Evolutionary conservation across 2,113 vertebrate species (phyloP), one percentile per base, ranked within the genome.

Genomic region (Pangasianodon hypophthalmus): DNA sequence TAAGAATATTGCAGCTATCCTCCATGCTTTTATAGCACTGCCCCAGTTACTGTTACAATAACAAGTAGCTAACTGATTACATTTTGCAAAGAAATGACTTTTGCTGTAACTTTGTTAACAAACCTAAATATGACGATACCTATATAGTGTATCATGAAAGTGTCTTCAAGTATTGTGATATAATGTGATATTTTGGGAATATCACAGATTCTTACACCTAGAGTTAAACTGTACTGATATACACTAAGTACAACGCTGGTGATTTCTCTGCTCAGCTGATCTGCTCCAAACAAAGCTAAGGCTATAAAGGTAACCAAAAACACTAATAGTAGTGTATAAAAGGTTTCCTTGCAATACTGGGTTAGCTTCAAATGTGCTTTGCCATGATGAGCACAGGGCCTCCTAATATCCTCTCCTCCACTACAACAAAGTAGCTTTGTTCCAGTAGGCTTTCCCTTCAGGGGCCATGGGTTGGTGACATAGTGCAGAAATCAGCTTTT

Each of bases 281-380:
- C 62, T 82, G 29, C 32, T 73, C 41, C 52, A 41, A 91, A 75
- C 79, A 44, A 77, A 50, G n/a, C 21, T 60, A 54, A 62, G 7
- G 24, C 54, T 60, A 77, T 60, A 79, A 26, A 77, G 29, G 7
- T n/a, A 52, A 52, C 14, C 54, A 58, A 14, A 1, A 56, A 21
- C n/a, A 84, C 82, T 41, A 32, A 18, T 32, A 86, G 18, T 48
- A 58, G 73, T 71, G 67, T 85, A 32, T 82, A 41, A 79, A 69
- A 52, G 85, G 29, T 64, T 79, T 87, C 60, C 8, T 32, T 62
- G 54, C 84, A 58, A 32, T 48, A 21, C 32, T 73, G 64, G 52
- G 94, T 94, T 73, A 54, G 88, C 56, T 88, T 93, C 94, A 95
- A 94, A 95, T 95, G 94, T 94, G 89, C 80, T 24, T 18, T 71